Base-by-base conservation (phyloP, 2,797 vertebrate genomes). In the Manis javanica region DNA sequence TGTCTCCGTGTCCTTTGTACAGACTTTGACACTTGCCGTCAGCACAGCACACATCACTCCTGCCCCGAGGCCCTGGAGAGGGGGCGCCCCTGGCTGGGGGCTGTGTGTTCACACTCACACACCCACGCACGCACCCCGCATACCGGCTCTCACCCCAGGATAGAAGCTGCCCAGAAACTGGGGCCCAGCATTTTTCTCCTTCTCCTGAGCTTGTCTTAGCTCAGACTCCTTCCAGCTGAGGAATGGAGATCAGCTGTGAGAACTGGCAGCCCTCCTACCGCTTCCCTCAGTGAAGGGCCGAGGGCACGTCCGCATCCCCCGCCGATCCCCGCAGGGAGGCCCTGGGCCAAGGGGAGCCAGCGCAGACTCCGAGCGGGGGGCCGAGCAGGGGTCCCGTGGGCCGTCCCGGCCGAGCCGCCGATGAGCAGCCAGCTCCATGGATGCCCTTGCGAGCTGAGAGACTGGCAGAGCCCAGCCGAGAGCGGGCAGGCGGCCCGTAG, bases 1-100 rank as follows among this genome's bases (percentile, higher is more conserved):
- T 97, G 98, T 99, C 98, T 98, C 97, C 98, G 98, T 98, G 97
- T 98, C 97, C 98, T 99, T 98, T 98, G 97, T 99, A 98, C 98
- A 98, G 98, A 98, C 98, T 98, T 98, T 98, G 90, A 97, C 97
- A 98, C 97, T 98, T 98, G 98, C 98, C 97, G 94, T 49, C 97
- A 98, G 97, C 96, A 98, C 98, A 97, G 98, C 98, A 95, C 98
- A 97, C 97, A 97, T 97, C 97, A 91, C 95, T 96, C 97, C 96
- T 98, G 96, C 98, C 97, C 97, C 97, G 96, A 98, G 94, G 94
- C 97, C 91, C 96, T 91, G 93, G 97, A 97, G 96, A 91, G 91
- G 90, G 98, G 93, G 90, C 97, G 96, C 97, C 97, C 97, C 96
- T 96, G 84, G 95, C 96, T 89, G 92, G 87, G 94, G 68, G 85